Percentiles rank a stretch among this genome's conserved stretches.
Conservation (phyloP, 2,888 invertebrate species). For the Nomada fucata region DNA sequence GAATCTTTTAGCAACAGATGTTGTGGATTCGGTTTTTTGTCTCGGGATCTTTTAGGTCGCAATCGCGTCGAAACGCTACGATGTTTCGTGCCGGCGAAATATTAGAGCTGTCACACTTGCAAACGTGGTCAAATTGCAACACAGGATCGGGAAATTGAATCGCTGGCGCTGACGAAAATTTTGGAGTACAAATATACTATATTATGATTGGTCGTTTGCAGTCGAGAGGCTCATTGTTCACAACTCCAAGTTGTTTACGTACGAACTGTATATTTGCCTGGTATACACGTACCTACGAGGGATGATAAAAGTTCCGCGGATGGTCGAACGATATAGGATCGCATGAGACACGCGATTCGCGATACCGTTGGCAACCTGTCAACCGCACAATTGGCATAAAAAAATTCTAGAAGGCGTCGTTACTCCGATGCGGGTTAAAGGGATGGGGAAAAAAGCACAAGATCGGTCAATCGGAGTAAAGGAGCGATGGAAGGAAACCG, state of each 20-base stretch:
- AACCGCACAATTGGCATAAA: conserved; percentile 15
- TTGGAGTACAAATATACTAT: conserved; percentile 26
- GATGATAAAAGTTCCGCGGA: conserved; percentile 44
- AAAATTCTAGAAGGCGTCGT: conserved; percentile 16
- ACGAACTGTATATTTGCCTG: conserved; percentile 5
- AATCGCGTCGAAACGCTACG: conserved; percentile 18
- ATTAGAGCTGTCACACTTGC: conserved; percentile 52
- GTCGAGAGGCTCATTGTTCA: not conserved
- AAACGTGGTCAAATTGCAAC: conserved; percentile 25
- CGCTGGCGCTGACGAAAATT: conserved; percentile 25
- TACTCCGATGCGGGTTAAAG: conserved; percentile 2
- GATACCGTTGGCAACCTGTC: conserved; percentile 45
- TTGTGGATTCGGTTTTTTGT: conserved; percentile 40
- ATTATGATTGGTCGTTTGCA: conserved; percentile 26
- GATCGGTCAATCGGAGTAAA: conserved; percentile 1
- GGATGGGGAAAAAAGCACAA: not conserved
- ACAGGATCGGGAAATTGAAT: not conserved
- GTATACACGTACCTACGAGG: not conserved
- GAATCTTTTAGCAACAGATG: conserved; percentile 60
- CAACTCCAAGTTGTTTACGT: conserved; percentile 55
- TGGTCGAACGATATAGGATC: not conserved
- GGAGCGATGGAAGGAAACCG: conserved; percentile 22
- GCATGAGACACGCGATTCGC: conserved; percentile 16
- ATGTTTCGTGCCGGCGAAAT: conserved; percentile 41
- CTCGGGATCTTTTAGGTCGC: conserved; percentile 7